Evolutionary conservation across 2,888 invertebrate genomes (phyloP).

Genomic region (Polydesmus complanatus): DNA sequence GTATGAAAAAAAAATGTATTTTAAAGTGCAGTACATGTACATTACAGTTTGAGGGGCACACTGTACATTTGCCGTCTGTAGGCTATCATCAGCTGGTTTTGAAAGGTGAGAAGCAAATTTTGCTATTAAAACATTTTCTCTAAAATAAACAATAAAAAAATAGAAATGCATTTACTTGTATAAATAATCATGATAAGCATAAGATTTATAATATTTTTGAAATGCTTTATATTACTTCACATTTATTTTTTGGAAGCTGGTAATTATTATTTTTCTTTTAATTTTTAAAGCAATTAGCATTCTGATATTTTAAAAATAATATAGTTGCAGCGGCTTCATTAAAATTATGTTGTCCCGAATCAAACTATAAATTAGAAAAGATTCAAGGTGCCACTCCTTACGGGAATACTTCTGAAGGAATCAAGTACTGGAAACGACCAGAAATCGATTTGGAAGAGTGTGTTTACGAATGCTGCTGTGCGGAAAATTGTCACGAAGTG

Average conservation of each 20-base stretch:
- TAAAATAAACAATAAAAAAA: too few relatives aligned
- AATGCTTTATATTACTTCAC: not conserved
- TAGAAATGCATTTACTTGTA: not conserved
- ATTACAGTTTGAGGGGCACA: too few relatives aligned
- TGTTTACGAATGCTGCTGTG: slow-evolving; percentile 50
- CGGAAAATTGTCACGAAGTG: slow-evolving; percentile 59
- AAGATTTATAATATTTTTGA: not conserved
- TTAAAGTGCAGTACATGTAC: too few relatives aligned
- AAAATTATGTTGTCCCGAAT: not conserved
- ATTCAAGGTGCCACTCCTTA: slow-evolving; percentile 9
- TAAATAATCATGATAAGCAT: not conserved
- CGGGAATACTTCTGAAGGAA: slow-evolving; percentile 12
- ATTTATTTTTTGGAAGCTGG: not conserved
- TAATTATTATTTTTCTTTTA: not conserved
- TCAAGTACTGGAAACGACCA: not conserved
- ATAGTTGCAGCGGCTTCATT: not conserved
- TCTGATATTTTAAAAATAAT: not conserved
- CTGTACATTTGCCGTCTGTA: too few relatives aligned
- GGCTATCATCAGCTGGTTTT: too few relatives aligned
- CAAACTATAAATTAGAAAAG: not conserved
- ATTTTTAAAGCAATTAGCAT: too few relatives aligned
- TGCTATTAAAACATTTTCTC: too few relatives aligned
- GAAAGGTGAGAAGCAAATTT: too few relatives aligned
- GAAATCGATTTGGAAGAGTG: slow-evolving; percentile 39
- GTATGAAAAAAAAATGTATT: too few relatives aligned